Conservation (phyloP, 2,888 invertebrate genomes). For the Tetragnatha montana region DNA sequence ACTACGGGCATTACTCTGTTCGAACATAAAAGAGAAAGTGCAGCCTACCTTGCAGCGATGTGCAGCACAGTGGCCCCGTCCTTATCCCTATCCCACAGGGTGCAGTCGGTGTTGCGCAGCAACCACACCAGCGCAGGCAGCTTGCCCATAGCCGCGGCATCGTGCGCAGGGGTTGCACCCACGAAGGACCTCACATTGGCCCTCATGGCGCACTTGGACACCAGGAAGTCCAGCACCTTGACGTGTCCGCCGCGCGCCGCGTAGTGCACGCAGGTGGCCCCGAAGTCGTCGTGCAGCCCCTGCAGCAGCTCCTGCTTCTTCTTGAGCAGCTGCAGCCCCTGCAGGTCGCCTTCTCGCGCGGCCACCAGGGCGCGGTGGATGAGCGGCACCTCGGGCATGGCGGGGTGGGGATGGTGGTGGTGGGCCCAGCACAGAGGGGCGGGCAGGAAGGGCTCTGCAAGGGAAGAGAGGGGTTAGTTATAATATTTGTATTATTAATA, state of each 20-base stretch:
- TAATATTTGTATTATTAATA: too few species aligned
- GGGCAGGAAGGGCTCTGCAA: constrained; percentile 54
- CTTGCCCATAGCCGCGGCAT: constrained; percentile 77
- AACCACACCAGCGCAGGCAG: constrained; percentile 75
- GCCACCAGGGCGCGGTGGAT: constrained; percentile 72
- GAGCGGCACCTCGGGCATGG: constrained; percentile 71
- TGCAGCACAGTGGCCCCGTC: constrained; percentile 76
- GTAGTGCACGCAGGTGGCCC: constrained; percentile 76
- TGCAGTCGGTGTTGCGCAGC: constrained; percentile 73
- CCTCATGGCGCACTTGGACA: constrained; percentile 73
- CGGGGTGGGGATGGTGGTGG: constrained; percentile 22
- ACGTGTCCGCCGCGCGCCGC: constrained; percentile 76
- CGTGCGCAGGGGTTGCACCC: constrained; percentile 76
- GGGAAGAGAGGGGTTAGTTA: background rate
- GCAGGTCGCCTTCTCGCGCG: constrained; percentile 72
- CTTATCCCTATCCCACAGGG: constrained; percentile 75
- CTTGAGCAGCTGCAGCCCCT: constrained; percentile 70
- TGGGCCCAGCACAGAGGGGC: constrained; percentile 65
- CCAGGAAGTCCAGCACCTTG: constrained; percentile 74
- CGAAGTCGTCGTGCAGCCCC: constrained; percentile 74
- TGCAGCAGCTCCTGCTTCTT: constrained; percentile 69
- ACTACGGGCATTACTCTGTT: too few species aligned
- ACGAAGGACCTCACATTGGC: constrained; percentile 72
- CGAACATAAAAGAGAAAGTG: background rate
- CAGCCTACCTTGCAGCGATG: constrained; percentile 75